These are phyloP conservation scores for Strigamia transsilvanica DNA, from an alignment of 2,888 invertebrate genomes.

Conservation along the genomic window DNA sequence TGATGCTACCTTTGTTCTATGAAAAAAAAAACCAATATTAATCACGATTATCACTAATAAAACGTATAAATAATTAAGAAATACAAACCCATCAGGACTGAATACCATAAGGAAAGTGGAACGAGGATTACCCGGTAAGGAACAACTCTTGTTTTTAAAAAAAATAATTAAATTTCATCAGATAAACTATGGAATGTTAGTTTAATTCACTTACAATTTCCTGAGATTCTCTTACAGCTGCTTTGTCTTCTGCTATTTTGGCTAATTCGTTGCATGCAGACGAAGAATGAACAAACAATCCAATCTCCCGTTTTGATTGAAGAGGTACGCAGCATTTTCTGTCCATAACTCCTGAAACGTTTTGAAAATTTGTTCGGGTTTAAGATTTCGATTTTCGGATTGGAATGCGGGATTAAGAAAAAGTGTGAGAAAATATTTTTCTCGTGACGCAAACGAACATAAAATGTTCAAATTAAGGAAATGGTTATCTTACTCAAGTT, in stretches of 20 bases:
- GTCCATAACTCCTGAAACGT: background rate
- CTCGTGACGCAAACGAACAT: slow-evolving; percentile 5
- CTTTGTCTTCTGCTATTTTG: slow-evolving; percentile 54
- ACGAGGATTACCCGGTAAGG: slow-evolving; percentile 72
- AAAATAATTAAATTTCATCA: background rate
- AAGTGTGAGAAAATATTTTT: background rate
- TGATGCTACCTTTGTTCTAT: slow-evolving; percentile 81
- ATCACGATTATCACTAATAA: slow-evolving; percentile 31
- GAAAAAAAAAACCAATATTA: slow-evolving; percentile 57
- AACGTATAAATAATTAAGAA: background rate
- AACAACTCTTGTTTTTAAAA: slow-evolving; percentile 1
- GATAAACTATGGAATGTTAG: background rate
- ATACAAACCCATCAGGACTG: slow-evolving; percentile 81
- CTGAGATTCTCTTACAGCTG: slow-evolving; percentile 50
- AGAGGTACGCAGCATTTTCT: slow-evolving; percentile 31
- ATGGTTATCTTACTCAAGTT: slow-evolving; percentile 22
- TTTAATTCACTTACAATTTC: slow-evolving; percentile 40
- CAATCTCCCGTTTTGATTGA: slow-evolving; percentile 42
- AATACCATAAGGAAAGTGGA: slow-evolving; percentile 88
- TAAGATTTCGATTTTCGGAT: background rate
- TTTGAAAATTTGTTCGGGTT: background rate
- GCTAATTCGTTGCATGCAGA: slow-evolving; percentile 5
- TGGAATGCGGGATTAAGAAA: background rate
- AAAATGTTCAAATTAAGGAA: background rate
- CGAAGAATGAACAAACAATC: slow-evolving; percentile 25